phyloP scores from a whole-genome alignment of 2,888 invertebrate genomes.

The Eudemis profundana region DNA sequence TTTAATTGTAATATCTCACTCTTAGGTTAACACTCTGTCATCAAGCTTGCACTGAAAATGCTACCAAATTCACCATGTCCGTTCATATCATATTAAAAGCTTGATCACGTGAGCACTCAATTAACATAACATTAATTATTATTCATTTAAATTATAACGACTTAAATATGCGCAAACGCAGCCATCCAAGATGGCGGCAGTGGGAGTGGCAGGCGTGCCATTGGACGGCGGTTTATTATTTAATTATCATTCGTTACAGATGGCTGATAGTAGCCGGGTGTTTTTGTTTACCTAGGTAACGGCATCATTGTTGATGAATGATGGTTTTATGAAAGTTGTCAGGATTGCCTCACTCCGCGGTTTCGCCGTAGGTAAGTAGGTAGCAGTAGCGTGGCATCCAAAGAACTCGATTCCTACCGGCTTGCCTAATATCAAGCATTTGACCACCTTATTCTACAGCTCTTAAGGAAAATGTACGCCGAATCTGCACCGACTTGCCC shows the following conservation, averaged over 20 bases:
- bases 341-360: too few relatives aligned
- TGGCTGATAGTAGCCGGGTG: conserved; percentile 56
- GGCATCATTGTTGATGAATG: conserved; percentile 11
- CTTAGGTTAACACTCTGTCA: too few relatives aligned
- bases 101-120: not conserved
- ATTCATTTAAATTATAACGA: conserved; percentile 53
- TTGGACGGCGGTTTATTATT: conserved; percentile 67
- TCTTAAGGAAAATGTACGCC: too few relatives aligned
- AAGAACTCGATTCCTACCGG: too few relatives aligned
- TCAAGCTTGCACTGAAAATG: too few relatives aligned
- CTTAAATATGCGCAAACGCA: conserved; percentile 72
- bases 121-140: not conserved
- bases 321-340: too few relatives aligned
- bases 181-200: conserved; percentile 72
- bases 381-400: too few relatives aligned
- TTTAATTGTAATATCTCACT: too few relatives aligned
- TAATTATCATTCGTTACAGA: conserved; percentile 64
- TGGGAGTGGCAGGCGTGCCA: conserved; percentile 76
- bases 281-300: conserved; percentile 12
- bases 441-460: too few relatives aligned
- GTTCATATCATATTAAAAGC: not conserved
- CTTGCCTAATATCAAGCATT: too few relatives aligned
- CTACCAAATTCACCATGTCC: not conserved
- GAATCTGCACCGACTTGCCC: too few relatives aligned
- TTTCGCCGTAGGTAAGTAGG: too few relatives aligned